phyloP scores from a whole-genome alignment of 2,888 invertebrate species.

The Lomographa bimaculata region DNA sequence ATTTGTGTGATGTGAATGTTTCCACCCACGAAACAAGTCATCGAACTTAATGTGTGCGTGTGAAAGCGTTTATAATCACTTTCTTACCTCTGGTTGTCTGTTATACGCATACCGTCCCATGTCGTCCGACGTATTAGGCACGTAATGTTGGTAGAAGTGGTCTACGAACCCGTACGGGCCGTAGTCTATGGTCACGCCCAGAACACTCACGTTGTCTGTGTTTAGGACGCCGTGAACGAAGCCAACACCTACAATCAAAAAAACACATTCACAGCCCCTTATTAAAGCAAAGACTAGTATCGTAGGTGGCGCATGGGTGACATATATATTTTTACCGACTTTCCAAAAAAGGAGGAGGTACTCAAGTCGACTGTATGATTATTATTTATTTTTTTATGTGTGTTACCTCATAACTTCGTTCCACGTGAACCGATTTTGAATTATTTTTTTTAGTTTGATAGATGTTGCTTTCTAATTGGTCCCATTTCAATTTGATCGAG shows the following conservation, averaged over 20 bases:
- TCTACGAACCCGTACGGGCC: constrained; percentile 82
- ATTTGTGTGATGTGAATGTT: too few species aligned
- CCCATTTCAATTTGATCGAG: too few species aligned
- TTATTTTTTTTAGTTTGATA: too few species aligned
- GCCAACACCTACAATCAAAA: constrained; percentile 54
- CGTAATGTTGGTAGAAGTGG: constrained; percentile 59
- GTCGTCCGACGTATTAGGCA: constrained; percentile 71
- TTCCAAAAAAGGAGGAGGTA: background rate
- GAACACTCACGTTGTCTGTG: constrained; percentile 84
- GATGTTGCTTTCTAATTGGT: too few species aligned
- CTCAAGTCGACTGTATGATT: background rate
- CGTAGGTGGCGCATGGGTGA: too few species aligned
- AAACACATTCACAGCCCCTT: background rate
- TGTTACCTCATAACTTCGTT: too few species aligned
- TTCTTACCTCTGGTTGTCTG: constrained; percentile 65
- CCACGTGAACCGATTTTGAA: too few species aligned
- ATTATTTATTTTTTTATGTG: background rate
- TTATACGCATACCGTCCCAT: constrained; percentile 66
- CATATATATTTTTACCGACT: background rate
- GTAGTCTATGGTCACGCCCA: constrained; percentile 87
- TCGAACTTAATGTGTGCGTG: background rate
- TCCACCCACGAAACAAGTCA: too few species aligned
- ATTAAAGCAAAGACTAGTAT: too few species aligned
- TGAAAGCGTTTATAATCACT: too few species aligned
- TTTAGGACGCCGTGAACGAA: constrained; percentile 87